Evolutionary conservation across 2,797 vertebrate genomes (phyloP), one percentile per base, ranked within the genome.

Genomic region (Acanthurus lineatus): DNA sequence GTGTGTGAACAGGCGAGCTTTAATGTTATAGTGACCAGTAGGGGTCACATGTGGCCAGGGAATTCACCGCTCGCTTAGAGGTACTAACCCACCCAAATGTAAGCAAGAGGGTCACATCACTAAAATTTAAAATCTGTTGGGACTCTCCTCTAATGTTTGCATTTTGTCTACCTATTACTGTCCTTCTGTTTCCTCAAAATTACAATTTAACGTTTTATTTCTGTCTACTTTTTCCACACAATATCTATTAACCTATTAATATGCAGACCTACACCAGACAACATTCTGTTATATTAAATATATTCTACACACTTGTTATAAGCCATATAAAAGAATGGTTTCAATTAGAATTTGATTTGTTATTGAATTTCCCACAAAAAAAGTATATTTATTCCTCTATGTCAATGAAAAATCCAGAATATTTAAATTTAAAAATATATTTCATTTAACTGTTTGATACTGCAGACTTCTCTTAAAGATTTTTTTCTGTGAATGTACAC

Each of bases 11-110:
- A 52, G 64, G 20, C 60, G 1, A 57, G 68, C 62, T 74, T 57
- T 17, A 17, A 77, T 45, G 48, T 49, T 48, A 16, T 3, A 51
- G 68, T 83, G 83, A 74, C 85, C 89, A 89, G 85, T 68, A 88
- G 89, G 84, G 87, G 88, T 88, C 86, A 81, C 69, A 74, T 79
- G 72, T 76, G 57, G 74, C 70, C 70, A 59, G 75, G 62, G 38
- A 63, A 28, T 73, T 61, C 35, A 20, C 12, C n/a, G 16, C 25
- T 35, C 40, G 22, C 58, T 54, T 79, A 28, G 38, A 38, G 52
- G 17, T 12, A 12, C 38, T 51, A 45, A 51, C 10, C 9, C 11
- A 71, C 40, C 28, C 66, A 68, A 10, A 73, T 56, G 48, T 48
- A 68, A 75, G 77, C 56, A 67, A 73, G 60, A 49, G 35, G 9